Base-by-base conservation (phyloP, 2,797 vertebrate genomes). In the Xerus rutilus region DNA sequence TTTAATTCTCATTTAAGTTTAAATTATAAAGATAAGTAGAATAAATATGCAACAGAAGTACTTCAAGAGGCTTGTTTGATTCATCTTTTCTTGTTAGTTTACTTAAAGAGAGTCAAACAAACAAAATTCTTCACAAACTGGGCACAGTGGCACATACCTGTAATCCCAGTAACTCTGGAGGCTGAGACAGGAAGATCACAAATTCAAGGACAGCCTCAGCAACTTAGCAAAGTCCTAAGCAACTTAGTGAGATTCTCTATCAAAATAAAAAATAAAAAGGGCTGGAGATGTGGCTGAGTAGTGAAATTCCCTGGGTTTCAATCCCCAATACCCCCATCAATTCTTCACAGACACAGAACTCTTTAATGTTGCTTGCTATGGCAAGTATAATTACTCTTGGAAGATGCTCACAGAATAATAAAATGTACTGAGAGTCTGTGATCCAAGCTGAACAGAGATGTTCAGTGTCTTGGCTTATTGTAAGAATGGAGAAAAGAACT, bases 1-100 rank as follows among this genome's bases (percentile, higher is more conserved):
- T 86, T 64, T 43, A 89, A 69, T 81, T 52, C 11, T 96, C 70
- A 32, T 18, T 92, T 1, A 67, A 91, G 11, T 90, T 97, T 93
- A 86, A 95, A 69, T 79, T 64, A 59, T 0, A 70, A 54, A 92
- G 67, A 62, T 30, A 83, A 62, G 25, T 69, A 93, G 18, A 78
- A 21, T 59, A 73, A 35, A 67, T 82, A 15, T 89, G 5, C 14
- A 88, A 25, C 15, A 52, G n/a, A 74, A 10, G 1, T 39, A 30
- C 13, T 21, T 62, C 12, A 35, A 57, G 28, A 86, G 17, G 0
- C 3, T 76, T 43, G 2, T 87, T 90, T 84, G 69, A n/a, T 59
- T 77, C 7, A 13, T 93, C 59, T 62, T 91, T 74, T 15, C n/a
- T 52, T 28, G 76, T 74, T 2, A 23, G 13, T 59, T 91, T 91